A percentile compares a stretch with the other conserved stretches of the same genome.
Evolutionary conservation across 2,797 vertebrate species (phyloP).

Genomic region (Anas bahamensis): DNA sequence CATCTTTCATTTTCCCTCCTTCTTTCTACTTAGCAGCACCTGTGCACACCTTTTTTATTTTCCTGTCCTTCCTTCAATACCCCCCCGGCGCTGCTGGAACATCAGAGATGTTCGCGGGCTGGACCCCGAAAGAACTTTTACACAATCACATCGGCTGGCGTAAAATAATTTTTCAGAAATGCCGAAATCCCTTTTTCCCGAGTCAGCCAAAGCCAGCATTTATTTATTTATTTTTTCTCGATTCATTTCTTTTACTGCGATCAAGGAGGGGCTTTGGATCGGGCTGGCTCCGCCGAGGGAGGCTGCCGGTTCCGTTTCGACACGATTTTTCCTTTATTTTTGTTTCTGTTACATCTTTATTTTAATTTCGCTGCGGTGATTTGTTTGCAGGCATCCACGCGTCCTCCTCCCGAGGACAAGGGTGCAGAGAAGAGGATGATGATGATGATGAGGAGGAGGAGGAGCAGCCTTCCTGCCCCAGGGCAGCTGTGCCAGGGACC

Average conservation of each 20-base stretch:
- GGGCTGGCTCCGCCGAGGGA: background rate
- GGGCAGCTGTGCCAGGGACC: no score
- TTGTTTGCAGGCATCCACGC: rapidly evolving
- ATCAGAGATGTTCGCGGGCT: background rate
- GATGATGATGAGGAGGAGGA: no score
- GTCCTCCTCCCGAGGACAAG: background rate
- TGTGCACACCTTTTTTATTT: background rate
- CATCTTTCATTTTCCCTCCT: background rate
- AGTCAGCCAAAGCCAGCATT: background rate
- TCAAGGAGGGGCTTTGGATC: background rate
- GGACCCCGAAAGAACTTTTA: background rate
- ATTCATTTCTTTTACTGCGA: background rate
- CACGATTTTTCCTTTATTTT: background rate
- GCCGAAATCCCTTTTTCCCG: background rate
- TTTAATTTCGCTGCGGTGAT: background rate
- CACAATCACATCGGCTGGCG: no score
- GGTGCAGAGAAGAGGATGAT: no score
- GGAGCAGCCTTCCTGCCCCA: rapidly evolving
- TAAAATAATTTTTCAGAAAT: background rate
- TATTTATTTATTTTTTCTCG: background rate
- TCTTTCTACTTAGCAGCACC: background rate
- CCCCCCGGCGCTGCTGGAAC: background rate
- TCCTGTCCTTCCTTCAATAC: background rate
- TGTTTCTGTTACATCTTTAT: background rate
- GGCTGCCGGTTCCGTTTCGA: background rate